Evolutionary conservation across 2,888 invertebrate species (phyloP), one percentile per base, ranked within the genome.

Genomic region (Griposia aprilina): DNA sequence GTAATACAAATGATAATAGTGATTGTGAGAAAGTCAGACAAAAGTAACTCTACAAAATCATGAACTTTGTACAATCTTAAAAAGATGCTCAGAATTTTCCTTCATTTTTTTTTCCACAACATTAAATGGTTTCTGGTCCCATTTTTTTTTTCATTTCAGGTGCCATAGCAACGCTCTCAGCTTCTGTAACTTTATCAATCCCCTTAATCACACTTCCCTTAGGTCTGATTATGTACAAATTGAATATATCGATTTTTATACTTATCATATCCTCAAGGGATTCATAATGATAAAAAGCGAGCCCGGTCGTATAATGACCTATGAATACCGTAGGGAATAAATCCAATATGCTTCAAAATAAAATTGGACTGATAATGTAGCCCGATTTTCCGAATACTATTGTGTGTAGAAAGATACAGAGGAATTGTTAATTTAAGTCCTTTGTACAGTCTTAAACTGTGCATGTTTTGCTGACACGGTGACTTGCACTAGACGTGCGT

Each of bases 171-270:
- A 66, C 17, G 36, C 3, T 17, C 26, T 30, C 17, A 30, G 41
- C 41, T 78, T 79, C 55, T n/a, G 20, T 13, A 30, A 65, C 41
- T 50, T 59, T 30, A 48, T 45, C 20, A 50, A 60, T 36, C 5
- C n/a, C 11, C 15, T 8, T 45, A 77, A 67, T 67, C 20, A 0
- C 41, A 57, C 2, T 20, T 50, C 36, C 23, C 50, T 17, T 20
- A 26, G 66, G 66, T 48, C 17, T 11, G 2, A 48, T 67, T 15
- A 3, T 36, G 15, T 48, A 48, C 23, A 36, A 55, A 80, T 80
- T 80, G n/a, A 74, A 67, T 74, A 55, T 67, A 80, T 79, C 50
- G 66, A 79, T 73, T 66, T 60, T 15, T 66, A 59, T 73, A 60
- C 52, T 23, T 15, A 59, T 11, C 8, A 26, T 17, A 59, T 10